A percentile compares a stretch with the other conserved stretches of the same genome.
These are phyloP conservation scores for Myrmecobius fasciatus DNA, from an alignment of 2,113 vertebrate species.

Conservation along the genomic window DNA sequence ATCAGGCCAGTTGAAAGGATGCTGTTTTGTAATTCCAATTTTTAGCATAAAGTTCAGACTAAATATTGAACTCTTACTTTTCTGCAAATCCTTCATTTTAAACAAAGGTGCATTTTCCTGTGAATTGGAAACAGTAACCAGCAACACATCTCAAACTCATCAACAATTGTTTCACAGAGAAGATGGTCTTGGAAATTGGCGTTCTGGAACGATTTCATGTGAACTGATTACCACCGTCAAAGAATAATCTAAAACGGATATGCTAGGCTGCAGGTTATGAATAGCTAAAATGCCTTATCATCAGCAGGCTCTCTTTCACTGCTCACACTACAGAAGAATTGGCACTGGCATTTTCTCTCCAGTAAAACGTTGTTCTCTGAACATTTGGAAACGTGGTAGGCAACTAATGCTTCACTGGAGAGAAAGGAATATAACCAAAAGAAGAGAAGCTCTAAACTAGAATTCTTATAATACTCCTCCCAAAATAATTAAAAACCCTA, in stretches of 20 bases:
- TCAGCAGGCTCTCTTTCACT: conserved; percentile 28
- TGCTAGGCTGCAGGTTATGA: conserved; percentile 63
- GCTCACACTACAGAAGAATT: background rate
- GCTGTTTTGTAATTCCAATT: conserved; percentile 23
- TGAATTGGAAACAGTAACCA: conserved; percentile 20
- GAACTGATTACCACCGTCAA: conserved; percentile 63
- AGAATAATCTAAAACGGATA: conserved; percentile 67
- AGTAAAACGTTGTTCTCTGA: background rate
- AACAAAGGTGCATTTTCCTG: background rate
- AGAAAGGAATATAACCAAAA: background rate
- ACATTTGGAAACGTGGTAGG: conserved; percentile 8
- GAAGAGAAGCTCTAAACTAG: conserved; percentile 18
- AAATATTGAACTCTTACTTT: conserved; percentile 19
- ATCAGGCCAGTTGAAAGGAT: conserved; percentile 12
- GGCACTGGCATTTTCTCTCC: background rate
- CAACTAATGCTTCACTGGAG: background rate
- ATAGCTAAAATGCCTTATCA: conserved; percentile 61
- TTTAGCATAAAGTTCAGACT: conserved; percentile 31
- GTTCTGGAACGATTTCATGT: conserved; percentile 60
- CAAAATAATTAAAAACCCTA: background rate
- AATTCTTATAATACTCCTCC: conserved; percentile 11
- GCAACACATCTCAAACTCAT: conserved; percentile 29
- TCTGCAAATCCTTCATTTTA: background rate
- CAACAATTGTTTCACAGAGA: conserved; percentile 49
- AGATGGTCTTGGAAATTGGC: conserved; percentile 57